These are phyloP conservation scores for Nasonia vitripennis DNA, from an alignment of 1,140 invertebrate species.

Conservation along the genomic window DNA sequence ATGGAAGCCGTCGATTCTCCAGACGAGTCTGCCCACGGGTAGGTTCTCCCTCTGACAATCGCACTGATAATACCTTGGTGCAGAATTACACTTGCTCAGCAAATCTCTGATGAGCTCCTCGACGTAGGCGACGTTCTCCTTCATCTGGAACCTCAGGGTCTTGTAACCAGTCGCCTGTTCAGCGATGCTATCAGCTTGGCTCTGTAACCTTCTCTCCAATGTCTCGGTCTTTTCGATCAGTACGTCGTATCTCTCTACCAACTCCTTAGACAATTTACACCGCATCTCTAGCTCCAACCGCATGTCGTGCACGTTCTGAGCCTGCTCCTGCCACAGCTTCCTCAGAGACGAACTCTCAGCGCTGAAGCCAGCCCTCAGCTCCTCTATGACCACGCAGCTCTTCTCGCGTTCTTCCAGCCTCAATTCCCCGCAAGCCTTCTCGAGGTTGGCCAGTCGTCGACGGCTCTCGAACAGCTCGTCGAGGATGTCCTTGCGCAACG, in stretches of 20 bases:
- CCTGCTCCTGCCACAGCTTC: conserved; percentile 68
- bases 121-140: conserved; percentile 59
- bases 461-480: conserved; percentile 52
- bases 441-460: conserved; percentile 53
- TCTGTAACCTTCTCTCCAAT: conserved; percentile 49
- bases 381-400: background rate
- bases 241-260: conserved; percentile 56
- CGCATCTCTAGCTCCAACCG: conserved; percentile 68
- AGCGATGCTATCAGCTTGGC: conserved; percentile 28
- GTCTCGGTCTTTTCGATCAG: conserved; percentile 56
- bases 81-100: background rate
- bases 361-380: background rate
- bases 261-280: conserved; percentile 64
- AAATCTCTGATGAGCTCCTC: conserved; percentile 58
- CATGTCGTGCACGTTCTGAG: conserved; percentile 62
- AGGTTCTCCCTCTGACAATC: background rate
- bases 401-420: conserved; percentile 30
- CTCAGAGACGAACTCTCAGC: conserved; percentile 63
- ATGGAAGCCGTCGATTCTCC: conserved; percentile 81
- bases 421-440: conserved; percentile 51
- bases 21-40: conserved; percentile 77
- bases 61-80: background rate
- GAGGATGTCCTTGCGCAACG: conserved; percentile 51
- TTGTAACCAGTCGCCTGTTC: conserved; percentile 54
- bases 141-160: conserved; percentile 60